These are phyloP conservation scores for Megaptera novaeangliae DNA, from an alignment of 2,113 vertebrate species.

Conservation along the genomic window DNA sequence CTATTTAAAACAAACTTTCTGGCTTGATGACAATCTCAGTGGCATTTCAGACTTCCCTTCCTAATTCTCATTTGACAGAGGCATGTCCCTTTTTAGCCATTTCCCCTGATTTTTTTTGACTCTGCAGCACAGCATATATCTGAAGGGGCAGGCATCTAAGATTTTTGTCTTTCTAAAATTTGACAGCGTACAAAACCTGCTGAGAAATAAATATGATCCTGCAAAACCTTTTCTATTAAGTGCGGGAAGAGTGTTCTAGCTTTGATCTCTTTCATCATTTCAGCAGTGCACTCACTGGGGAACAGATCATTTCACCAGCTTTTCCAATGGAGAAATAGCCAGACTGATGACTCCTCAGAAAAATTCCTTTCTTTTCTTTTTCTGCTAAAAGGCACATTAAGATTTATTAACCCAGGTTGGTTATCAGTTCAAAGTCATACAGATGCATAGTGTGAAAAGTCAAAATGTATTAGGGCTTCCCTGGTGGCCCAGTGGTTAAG, in stretches of 20 bases:
- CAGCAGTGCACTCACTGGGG: not conserved
- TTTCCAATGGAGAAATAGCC: not conserved
- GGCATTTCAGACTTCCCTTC: not conserved
- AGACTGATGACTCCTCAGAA: not conserved
- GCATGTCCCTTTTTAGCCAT: not conserved
- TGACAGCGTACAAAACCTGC: not conserved
- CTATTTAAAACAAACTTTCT: conserved; percentile 13
- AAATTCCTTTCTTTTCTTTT: not conserved
- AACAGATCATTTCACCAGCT: not conserved
- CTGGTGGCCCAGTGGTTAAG: too few species aligned
- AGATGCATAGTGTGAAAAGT: not conserved
- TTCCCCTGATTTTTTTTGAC: not conserved
- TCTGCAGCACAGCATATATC: not conserved
- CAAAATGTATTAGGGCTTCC: not conserved
- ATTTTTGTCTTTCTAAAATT: not conserved
- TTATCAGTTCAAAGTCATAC: not conserved
- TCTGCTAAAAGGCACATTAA: not conserved
- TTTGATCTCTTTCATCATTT: not conserved
- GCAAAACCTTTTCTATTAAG: not conserved
- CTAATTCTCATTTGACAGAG: not conserved
- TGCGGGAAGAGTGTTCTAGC: not conserved
- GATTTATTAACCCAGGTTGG: not conserved
- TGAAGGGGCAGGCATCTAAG: not conserved
- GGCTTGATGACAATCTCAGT: not conserved
- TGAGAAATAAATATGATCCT: not conserved